Evolutionary conservation across 2,888 invertebrate genomes (phyloP), one percentile per base, ranked within the genome.

Genomic region (Chrysolina oricalcia): DNA sequence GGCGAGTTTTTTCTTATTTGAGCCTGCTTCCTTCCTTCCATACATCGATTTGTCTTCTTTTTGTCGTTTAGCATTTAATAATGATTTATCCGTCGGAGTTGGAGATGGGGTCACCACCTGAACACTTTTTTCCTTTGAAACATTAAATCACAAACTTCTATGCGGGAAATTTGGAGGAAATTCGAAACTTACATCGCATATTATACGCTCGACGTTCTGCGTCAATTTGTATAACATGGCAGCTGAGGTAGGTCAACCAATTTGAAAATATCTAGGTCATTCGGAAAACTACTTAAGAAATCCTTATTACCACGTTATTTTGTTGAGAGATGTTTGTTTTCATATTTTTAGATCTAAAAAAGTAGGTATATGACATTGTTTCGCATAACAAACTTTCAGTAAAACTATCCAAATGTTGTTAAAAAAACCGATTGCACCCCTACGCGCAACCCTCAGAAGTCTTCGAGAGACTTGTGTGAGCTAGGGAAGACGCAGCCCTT

Each of bases 1-100:
- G 86, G 83, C 80, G 81, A 82, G 83, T 84, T 87, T 87, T 87
- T 86, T 86, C 84, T 84, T 85, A 83, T 85, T 84, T 82, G 79
- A 82, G 81, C 82, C 82, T 81, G 84, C 83, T 85, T 84, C 85
- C 87, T 86, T 87, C 87, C 87, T 87, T 86, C 86, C 86, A 85
- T 85, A 84, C 86, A 86, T 87, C 87, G 87, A 88, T 88, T 88
- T 87, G 87, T 88, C 88, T 88, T 88, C 87, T 87, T 88, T 87
- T 87, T 87, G 87, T 88, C 87, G 85, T 87, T 87, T 87, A 86
- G 85, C 85, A 86, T 87, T 88, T 87, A 87, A 88, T 87, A 87
- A 87, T 88, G 87, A 88, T 88, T 87, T 88, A 87, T 84, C 67
- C 68, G 63, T 46, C 19, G 68, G 79, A 79, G 79, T 74, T 78